Evolutionary conservation across 2,113 vertebrate species (phyloP).

Genomic region (Neoarius graeffei): DNA sequence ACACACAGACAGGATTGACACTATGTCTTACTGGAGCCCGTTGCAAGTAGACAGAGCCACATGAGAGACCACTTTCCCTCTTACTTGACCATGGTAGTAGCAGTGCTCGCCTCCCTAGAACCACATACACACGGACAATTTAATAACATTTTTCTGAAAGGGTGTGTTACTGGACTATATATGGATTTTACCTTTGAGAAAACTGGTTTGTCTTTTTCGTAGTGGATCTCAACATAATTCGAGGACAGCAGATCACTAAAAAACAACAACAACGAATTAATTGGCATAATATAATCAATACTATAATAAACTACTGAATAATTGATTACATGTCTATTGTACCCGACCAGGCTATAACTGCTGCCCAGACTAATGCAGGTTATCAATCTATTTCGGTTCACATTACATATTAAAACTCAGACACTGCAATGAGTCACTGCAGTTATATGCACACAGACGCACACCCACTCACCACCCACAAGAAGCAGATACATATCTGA

Average conservation of each 20-base stretch:
- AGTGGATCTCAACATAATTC: conserved; percentile 95
- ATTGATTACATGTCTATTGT: neutral
- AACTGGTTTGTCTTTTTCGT: conserved; percentile 85
- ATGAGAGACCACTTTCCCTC: conserved; percentile 82
- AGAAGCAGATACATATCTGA: conserved; percentile 6
- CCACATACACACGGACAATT: conserved; percentile 23
- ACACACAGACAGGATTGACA: neutral
- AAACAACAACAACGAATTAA: conserved; percentile 33
- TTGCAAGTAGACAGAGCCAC: conserved; percentile 95
- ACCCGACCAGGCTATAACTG: conserved; percentile 6
- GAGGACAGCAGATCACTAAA: conserved; percentile 91
- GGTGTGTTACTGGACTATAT: neutral
- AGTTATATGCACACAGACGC: conserved; percentile 22
- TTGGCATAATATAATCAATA: neutral
- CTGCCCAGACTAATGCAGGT: conserved; percentile 28
- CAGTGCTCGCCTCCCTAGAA: conserved; percentile 94
- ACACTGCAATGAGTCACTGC: conserved; percentile 39
- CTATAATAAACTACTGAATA: neutral
- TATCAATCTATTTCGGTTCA: conserved; percentile 23
- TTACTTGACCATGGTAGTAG: conserved; percentile 93
- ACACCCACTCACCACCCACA: conserved; percentile 44
- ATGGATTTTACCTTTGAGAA: conserved; percentile 87
- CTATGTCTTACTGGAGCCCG: conserved; percentile 89
- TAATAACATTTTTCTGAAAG: neutral
- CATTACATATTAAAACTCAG: conserved; percentile 28